These are phyloP conservation scores for Scolanthus callimorphus DNA, from an alignment of 92 coral and sea anemone species.

Conservation along the genomic window DNA sequence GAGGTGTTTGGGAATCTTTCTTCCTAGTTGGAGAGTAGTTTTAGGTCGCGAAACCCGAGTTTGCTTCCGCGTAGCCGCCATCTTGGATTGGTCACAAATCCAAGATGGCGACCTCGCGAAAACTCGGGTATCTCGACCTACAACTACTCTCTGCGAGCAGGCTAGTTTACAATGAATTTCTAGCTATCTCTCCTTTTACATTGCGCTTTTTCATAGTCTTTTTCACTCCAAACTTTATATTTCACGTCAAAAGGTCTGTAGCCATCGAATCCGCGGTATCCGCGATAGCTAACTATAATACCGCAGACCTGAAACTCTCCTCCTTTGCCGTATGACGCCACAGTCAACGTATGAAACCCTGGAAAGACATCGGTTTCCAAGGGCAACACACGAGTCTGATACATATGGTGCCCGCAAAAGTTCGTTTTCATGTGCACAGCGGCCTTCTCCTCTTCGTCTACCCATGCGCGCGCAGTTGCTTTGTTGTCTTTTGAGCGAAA, in stretches of 20 bases:
- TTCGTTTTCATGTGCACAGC: slow-evolving; percentile 26
- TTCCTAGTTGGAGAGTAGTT: too few relatives aligned
- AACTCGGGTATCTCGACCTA: too few relatives aligned
- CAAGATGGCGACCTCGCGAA: too few relatives aligned
- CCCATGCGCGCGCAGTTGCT: slow-evolving; percentile 23
- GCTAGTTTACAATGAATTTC: too few relatives aligned
- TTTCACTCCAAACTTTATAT: slow-evolving; percentile 24
- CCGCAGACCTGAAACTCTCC: slow-evolving; percentile 16
- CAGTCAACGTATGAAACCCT: slow-evolving; percentile 36
- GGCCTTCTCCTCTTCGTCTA: slow-evolving; percentile 22
- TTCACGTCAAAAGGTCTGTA: slow-evolving; percentile 33
- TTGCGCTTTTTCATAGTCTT: slow-evolving; percentile 3
- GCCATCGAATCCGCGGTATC: slow-evolving; percentile 15
- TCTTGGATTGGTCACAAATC: too few relatives aligned
- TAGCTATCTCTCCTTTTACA: neutral
- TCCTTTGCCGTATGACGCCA: slow-evolving; percentile 16
- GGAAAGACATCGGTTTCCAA: slow-evolving; percentile 22
- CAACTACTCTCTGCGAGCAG: too few relatives aligned
- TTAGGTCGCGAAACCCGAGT: too few relatives aligned
- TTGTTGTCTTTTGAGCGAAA: slow-evolving; percentile 34
- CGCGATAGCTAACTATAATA: slow-evolving; percentile 30
- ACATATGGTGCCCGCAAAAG: slow-evolving; percentile 38
- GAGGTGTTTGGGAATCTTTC: too few relatives aligned
- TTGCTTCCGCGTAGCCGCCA: too few relatives aligned
- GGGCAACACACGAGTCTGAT: slow-evolving; percentile 39